Evolutionary conservation across 2,797 vertebrate genomes (phyloP), one percentile per base, ranked within the genome.

Genomic region (Melanogrammus aeglefinus): DNA sequence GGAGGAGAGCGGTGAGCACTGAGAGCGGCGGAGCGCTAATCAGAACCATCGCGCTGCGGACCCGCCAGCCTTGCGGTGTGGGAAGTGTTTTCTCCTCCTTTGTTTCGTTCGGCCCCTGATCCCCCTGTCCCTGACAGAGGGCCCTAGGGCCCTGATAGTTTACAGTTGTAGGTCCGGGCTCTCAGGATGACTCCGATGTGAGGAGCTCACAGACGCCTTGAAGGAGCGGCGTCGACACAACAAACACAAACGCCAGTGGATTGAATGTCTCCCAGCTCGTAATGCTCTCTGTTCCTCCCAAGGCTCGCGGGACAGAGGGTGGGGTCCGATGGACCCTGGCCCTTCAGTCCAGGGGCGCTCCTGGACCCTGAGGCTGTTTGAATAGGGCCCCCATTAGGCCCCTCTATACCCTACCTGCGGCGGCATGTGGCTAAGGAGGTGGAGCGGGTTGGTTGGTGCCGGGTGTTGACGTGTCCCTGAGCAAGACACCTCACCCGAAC

Each of bases 31-130:
- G 7, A 86, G 81, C 76, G 14, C 87, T 92, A 91, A 93, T 91
- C 88, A 87, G 88, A 91, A 92, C 88, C 92, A 91, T 87, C 86
- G 86, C 84, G 77, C 77, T n/a, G 78, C 14, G 80, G 78, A 79
- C 86, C 33, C 73, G 79, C 16, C 69, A 78, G 82, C 73, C 38
- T 76, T 27, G 51, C 75, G 85, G 79, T 86, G 85, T 90, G 89
- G 85, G 88, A 91, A 76, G 78, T 69, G 75, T 51, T 14, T 21
- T 75, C 72, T 78, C 82, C 41, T 76, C 72, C 74, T 72, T 87
- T 84, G 83, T 88, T 83, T 83, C 82, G 74, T 76, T 74, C 79
- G 83, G 74, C 47, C 51, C 81, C 77, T 75, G 81, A 84, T 85
- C 85, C 70, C 51, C 78, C 83, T 87, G 87, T 84, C 88, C 88